These are phyloP conservation scores for Apodemia duryi DNA, from an alignment of 2,888 invertebrate genomes.

Conservation along the genomic window DNA sequence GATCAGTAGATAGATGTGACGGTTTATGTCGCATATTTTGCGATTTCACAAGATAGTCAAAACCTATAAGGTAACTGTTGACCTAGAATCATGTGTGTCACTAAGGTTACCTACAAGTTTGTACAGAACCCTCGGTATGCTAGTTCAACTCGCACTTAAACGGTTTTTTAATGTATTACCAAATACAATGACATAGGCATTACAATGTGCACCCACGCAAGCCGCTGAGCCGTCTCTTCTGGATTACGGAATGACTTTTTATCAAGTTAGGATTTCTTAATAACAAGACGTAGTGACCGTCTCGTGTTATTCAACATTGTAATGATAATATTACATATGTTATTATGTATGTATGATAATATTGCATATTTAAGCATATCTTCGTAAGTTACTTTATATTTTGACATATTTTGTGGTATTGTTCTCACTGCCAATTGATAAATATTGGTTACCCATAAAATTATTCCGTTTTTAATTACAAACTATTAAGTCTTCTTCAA, in stretches of 20 bases:
- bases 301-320: background rate
- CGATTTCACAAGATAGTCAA: too few relatives aligned
- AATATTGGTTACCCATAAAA: too few relatives aligned
- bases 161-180: background rate
- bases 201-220: background rate
- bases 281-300: background rate
- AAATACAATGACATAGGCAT: background rate
- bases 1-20: too few relatives aligned
- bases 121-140: too few relatives aligned
- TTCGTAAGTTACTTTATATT: background rate
- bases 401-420: background rate
- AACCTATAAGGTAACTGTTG: too few relatives aligned
- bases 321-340: background rate
- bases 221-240: background rate
- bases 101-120: too few relatives aligned
- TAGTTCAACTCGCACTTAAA: too few relatives aligned
- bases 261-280: slow-evolving; percentile 1
- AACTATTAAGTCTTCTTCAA: too few relatives aligned
- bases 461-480: too few relatives aligned
- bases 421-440: background rate
- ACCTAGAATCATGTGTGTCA: too few relatives aligned
- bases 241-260: slow-evolving; percentile 1
- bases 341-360: background rate
- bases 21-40: too few relatives aligned
- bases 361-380: background rate